A percentile compares a stretch with the other conserved stretches of the same genome.
phyloP scores from a whole-genome alignment of 2,113 vertebrate genomes.

The Dromaius novaehollandiae region DNA sequence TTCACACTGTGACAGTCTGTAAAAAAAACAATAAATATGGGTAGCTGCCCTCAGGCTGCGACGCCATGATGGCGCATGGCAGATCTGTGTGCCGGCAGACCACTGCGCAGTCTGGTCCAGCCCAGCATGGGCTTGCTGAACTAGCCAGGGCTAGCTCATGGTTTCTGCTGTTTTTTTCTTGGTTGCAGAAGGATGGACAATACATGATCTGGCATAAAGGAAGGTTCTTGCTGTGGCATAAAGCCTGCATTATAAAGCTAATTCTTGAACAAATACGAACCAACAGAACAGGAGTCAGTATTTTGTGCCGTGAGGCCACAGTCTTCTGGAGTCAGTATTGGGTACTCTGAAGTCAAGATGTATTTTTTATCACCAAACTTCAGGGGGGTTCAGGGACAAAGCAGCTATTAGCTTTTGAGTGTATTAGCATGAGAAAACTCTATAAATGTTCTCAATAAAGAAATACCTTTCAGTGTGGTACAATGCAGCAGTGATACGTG shows the following conservation, averaged over 20 bases:
- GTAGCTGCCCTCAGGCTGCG: neutral
- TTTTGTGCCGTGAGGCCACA: too few species aligned
- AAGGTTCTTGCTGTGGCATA: neutral
- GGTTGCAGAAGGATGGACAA: neutral
- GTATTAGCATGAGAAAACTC: neutral
- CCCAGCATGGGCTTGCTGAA: neutral
- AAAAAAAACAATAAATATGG: neutral
- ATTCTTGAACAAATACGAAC: neutral
- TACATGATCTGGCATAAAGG: neutral
- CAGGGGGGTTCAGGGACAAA: neutral
- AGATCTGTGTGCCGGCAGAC: rapidly evolving
- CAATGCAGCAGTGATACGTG: neutral
- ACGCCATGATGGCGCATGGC: neutral
- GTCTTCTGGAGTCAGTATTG: neutral
- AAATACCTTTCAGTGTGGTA: neutral
- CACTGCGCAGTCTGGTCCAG: neutral
- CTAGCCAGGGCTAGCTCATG: neutral
- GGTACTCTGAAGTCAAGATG: neutral
- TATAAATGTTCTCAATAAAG: neutral
- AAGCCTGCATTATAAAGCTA: neutral
- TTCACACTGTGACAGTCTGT: neutral
- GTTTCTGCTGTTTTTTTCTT: neutral
- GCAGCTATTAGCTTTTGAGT: neutral
- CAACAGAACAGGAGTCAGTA: neutral
- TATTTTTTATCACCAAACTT: neutral